A percentile compares a stretch with the other conserved stretches of the same genome.
Evolutionary conservation across 2,797 vertebrate genomes (phyloP).

Genomic region (Spheniscus humboldti): DNA sequence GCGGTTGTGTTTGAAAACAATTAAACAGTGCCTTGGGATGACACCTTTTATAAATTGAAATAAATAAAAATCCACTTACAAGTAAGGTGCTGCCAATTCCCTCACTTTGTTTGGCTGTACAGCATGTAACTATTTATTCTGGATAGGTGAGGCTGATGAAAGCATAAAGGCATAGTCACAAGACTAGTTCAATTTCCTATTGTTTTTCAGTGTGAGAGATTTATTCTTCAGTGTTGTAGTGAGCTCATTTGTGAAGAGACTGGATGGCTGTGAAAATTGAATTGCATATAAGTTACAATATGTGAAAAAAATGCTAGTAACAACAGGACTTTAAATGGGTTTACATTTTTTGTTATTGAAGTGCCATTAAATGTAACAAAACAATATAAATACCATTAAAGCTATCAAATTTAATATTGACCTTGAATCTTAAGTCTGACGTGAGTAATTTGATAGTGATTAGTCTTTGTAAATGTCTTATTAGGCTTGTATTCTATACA

Average conservation of each 20-base stretch:
- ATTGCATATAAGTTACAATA: constrained; percentile 24
- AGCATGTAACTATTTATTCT: constrained; percentile 10
- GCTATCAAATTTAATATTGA: constrained; percentile 20
- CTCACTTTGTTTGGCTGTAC: not conserved
- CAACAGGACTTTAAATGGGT: constrained; percentile 11
- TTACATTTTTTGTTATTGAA: not conserved
- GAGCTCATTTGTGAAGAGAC: constrained; percentile 20
- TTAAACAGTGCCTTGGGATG: not conserved
- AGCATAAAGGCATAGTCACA: not conserved
- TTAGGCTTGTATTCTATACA: not conserved
- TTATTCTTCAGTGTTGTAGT: constrained; percentile 40
- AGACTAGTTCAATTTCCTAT: constrained; percentile 20
- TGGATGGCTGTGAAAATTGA: constrained; percentile 27
- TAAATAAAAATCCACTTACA: not conserved
- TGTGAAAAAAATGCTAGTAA: constrained; percentile 24
- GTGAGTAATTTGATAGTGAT: not conserved
- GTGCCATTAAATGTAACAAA: constrained; percentile 11
- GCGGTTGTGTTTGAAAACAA: not conserved
- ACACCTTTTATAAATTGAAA: not conserved
- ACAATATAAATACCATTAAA: not conserved
- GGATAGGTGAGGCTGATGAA: not conserved
- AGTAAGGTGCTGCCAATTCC: not conserved
- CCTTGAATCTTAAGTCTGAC: not conserved
- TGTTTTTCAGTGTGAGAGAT: constrained; percentile 31
- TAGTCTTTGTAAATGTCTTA: not conserved